Evolutionary conservation across 2,113 vertebrate species (phyloP).

Genomic region (Anthoscopus minutus): DNA sequence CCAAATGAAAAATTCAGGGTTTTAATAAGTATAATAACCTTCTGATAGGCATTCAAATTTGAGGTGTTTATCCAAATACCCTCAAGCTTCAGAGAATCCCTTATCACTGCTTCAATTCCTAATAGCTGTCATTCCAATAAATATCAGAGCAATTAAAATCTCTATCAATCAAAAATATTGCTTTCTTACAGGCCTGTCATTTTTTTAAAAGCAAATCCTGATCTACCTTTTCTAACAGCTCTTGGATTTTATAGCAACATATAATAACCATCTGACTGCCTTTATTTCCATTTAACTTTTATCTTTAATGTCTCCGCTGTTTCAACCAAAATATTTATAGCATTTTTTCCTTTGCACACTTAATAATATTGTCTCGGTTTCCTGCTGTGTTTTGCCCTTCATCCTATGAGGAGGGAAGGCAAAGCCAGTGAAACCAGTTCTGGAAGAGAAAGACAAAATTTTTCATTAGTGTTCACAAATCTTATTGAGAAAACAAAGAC

Average conservation of each 20-base stretch:
- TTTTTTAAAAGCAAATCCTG: constrained; percentile 72
- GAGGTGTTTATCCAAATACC: constrained; percentile 62
- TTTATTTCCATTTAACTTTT: constrained; percentile 78
- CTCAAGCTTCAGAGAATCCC: constrained; percentile 57
- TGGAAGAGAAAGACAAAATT: not conserved
- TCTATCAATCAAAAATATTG: constrained; percentile 46
- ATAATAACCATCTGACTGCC: constrained; percentile 76
- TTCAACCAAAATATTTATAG: constrained; percentile 75
- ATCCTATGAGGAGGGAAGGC: not conserved
- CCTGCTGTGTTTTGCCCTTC: not conserved
- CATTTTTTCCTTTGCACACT: constrained; percentile 43
- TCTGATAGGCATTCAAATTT: constrained; percentile 50
- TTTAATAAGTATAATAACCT: constrained; percentile 60
- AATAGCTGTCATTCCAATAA: constrained; percentile 61
- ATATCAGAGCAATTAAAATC: constrained; percentile 51
- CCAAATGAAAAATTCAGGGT: constrained; percentile 46
- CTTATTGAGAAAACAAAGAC: not conserved
- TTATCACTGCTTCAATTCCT: constrained; percentile 22
- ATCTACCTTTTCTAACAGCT: constrained; percentile 74
- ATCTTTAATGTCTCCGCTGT: constrained; percentile 70
- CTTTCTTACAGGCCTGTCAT: constrained; percentile 54
- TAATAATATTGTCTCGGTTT: constrained; percentile 46
- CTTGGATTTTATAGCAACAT: constrained; percentile 74
- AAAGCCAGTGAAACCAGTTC: not conserved
- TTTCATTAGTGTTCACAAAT: not conserved